phyloP scores from a whole-genome alignment of 2,797 vertebrate genomes.

The Pangasius sanitwongsei region DNA sequence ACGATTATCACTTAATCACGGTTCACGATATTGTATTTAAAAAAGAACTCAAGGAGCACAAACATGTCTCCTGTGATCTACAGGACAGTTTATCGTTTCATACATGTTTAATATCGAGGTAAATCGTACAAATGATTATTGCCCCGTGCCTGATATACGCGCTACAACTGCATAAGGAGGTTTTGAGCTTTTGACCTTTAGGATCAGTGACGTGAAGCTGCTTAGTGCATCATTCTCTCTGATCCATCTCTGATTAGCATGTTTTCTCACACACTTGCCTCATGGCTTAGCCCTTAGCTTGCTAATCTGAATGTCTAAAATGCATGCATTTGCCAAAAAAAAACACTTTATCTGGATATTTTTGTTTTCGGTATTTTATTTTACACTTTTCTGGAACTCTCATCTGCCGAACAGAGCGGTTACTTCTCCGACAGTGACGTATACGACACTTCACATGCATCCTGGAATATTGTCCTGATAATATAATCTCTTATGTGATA shows the following conservation, averaged over 20 bases:
- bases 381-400: not conserved
- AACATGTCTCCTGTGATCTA: not conserved
- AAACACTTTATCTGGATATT: not conserved
- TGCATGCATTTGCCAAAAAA: not conserved
- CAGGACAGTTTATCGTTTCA: not conserved
- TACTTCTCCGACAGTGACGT: not conserved
- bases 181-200: not conserved
- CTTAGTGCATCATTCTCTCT: not conserved
- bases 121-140: not conserved
- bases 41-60: not conserved
- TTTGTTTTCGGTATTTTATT: not conserved
- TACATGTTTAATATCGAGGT: not conserved
- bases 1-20: not conserved
- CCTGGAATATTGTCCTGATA: not conserved
- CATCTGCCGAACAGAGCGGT: not conserved
- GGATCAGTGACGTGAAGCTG: not conserved
- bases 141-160: not conserved
- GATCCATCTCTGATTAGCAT: not conserved
- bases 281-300: not conserved
- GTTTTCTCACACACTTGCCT: not conserved
- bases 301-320: not conserved
- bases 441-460: not conserved
- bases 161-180: not conserved
- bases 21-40: not conserved
- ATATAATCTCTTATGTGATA: too few species aligned